Percentiles rank a stretch among this genome's conserved stretches.
Evolutionary conservation across 2,113 vertebrate species (phyloP).

Genomic region (Dipodomys spectabilis): DNA sequence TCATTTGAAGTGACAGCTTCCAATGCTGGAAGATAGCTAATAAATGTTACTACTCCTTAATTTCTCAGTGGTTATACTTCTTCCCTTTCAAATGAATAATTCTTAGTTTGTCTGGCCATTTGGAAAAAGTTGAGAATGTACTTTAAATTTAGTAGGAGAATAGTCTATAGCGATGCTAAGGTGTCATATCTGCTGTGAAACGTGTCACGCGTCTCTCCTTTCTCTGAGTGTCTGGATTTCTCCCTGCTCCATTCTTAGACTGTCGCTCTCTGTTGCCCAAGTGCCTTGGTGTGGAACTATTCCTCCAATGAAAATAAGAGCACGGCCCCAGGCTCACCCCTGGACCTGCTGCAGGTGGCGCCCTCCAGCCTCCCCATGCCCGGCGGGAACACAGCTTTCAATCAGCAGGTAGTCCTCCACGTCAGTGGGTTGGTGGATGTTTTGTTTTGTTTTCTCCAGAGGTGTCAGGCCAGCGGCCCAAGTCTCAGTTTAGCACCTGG

Average conservation of each 20-base stretch:
- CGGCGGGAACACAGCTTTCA: constrained; percentile 87
- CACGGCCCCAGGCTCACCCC: constrained; percentile 86
- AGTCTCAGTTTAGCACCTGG: background rate
- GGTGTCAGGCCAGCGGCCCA: background rate
- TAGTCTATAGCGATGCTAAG: background rate
- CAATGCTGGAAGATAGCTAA: background rate
- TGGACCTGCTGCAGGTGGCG: constrained; percentile 88
- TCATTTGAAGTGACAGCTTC: background rate
- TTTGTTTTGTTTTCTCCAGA: background rate
- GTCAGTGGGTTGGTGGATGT: background rate
- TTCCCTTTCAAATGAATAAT: background rate
- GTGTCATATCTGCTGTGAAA: background rate
- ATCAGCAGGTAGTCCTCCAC: constrained; percentile 86
- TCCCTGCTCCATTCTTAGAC: constrained; percentile 79
- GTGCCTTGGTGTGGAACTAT: constrained; percentile 92
- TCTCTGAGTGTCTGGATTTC: background rate
- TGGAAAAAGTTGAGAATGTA: background rate
- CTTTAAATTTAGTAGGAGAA: background rate
- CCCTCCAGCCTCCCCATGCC: constrained; percentile 90
- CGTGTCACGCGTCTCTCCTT: background rate
- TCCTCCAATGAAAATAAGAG: constrained; percentile 88
- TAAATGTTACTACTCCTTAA: background rate
- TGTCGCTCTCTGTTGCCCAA: constrained; percentile 90
- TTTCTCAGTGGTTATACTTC: background rate
- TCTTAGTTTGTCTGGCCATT: background rate